Percentiles rank a stretch among this genome's conserved stretches.
Conservation (phyloP, 35 echinoderm and acorn worm species). For the Hemicentrotus pulcherrimus region DNA sequence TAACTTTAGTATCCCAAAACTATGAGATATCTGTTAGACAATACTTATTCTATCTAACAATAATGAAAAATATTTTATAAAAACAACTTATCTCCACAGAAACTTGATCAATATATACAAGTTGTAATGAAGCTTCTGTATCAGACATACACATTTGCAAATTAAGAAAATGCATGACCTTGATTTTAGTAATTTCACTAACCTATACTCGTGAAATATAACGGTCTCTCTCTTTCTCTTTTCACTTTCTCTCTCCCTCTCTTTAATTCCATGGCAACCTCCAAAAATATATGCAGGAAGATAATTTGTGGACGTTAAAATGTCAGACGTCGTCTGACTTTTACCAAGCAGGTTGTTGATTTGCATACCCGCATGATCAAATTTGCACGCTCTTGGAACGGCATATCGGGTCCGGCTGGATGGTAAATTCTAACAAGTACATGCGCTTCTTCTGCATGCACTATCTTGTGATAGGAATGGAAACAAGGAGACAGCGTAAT, state of each 20-base stretch:
- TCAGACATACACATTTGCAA: neutral
- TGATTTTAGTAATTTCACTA: neutral
- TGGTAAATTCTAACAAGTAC: neutral
- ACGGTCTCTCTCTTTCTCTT: neutral
- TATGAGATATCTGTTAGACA: neutral
- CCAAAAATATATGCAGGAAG: constrained; percentile 13
- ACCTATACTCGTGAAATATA: neutral
- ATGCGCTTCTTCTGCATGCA: neutral
- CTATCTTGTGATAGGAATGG: neutral
- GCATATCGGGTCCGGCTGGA: neutral
- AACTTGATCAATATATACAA: no score
- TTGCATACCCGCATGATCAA: constrained; percentile 29
- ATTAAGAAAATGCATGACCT: constrained; percentile 3
- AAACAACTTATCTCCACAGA: no score
- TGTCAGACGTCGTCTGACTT: constrained; percentile 23
- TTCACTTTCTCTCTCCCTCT: neutral
- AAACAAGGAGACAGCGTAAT: neutral
- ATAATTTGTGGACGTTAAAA: constrained; percentile 16
- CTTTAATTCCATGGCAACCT: constrained; percentile 11
- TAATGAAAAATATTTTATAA: no score
- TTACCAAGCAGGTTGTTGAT: neutral
- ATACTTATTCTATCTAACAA: neutral
- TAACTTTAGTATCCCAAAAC: neutral
- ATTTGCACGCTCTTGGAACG: constrained; percentile 20
- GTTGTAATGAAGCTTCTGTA: no score